A percentile compares a stretch with the other conserved stretches of the same genome.
phyloP scores from a whole-genome alignment of 2,797 vertebrate genomes.

The Carapus acus region DNA sequence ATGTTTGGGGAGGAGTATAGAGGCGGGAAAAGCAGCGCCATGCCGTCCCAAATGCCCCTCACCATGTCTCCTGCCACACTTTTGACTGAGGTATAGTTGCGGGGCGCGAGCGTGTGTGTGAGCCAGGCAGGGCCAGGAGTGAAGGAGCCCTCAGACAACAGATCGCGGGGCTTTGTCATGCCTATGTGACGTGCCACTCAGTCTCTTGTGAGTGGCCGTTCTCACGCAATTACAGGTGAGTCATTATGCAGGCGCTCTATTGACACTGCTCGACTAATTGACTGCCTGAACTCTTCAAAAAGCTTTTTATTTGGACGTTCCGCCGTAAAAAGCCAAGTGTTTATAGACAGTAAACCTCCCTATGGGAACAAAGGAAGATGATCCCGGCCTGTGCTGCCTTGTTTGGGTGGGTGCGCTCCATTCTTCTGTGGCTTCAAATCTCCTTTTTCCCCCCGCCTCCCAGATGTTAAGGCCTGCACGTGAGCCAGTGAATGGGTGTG shows the following conservation, averaged over 20 bases:
- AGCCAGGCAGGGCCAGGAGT: too few species aligned
- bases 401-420: conserved; percentile 42
- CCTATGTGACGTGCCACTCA: conserved; percentile 60
- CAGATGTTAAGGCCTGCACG: conserved; percentile 22
- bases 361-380: conserved; percentile 58
- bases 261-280: conserved; percentile 69
- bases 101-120: conserved; percentile 16
- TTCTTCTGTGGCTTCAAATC: conserved; percentile 17
- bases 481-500: too few species aligned
- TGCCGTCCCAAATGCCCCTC: conserved; percentile 1
- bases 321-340: conserved; percentile 63
- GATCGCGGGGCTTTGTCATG: conserved; percentile 66
- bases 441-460: conserved; percentile 13
- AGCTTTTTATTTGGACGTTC: conserved; percentile 69
- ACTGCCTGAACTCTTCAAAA: conserved; percentile 67
- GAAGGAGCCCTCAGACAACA: conserved; percentile 44
- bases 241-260: conserved; percentile 64
- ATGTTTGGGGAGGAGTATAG: conserved; percentile 10
- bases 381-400: conserved; percentile 38
- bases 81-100: conserved; percentile 18
- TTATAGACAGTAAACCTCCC: conserved; percentile 65
- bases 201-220: conserved; percentile 63
- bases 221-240: conserved; percentile 70
- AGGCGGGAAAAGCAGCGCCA: conserved; percentile 1
- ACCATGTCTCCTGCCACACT: conserved; percentile 14